Evolutionary conservation across 1,140 invertebrate species (phyloP), one percentile per base, ranked within the genome.

Genomic region (Pseudomyrmex sp.): DNA sequence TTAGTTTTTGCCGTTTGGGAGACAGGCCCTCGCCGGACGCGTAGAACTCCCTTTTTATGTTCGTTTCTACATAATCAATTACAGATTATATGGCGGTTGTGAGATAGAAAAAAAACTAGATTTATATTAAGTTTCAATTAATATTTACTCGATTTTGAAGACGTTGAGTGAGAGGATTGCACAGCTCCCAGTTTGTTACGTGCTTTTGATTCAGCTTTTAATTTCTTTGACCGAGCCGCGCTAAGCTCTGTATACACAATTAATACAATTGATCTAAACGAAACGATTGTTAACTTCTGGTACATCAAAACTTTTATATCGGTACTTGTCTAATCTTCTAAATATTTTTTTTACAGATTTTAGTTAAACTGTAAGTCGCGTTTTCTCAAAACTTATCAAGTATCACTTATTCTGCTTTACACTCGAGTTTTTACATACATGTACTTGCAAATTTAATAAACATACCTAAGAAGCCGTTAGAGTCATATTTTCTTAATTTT

Each of bases 31-130:
- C 92, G 2, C 90, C 90, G 0, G 86, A 88, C 12, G 85, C 73
- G 35, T 82, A 91, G 23, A 58, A 83, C 18, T 92, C 91, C 10
- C 92, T 87, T 23, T 92, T 93, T 7, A 86, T 12, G 1, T 83
- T 82, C 12, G 68, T 73, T 58, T 68, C 83, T 85, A 12, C 13
- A 2, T 2, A 23, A 70, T 35, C 4, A n/a, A 35, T 46, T 54
- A 75, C 10, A 48, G 23, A 63, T 50, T 62, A 0, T 44, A 75
- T 23, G 58, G 18, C 5, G 20, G 48, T 54, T 9, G 8, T 62
- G 54, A 35, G 5, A 50, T 23, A 23, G 15, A 50, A 18, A n/a
- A 23, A 48, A 46, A 5, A 26, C 26, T 26, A 23, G 13, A 61
- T 18, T 72, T 70, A 44, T 56, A 26, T 35, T 35, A 50, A 4